These are phyloP conservation scores for Corvus cornix DNA, from an alignment of 2,113 vertebrate species.

Conservation along the genomic window DNA sequence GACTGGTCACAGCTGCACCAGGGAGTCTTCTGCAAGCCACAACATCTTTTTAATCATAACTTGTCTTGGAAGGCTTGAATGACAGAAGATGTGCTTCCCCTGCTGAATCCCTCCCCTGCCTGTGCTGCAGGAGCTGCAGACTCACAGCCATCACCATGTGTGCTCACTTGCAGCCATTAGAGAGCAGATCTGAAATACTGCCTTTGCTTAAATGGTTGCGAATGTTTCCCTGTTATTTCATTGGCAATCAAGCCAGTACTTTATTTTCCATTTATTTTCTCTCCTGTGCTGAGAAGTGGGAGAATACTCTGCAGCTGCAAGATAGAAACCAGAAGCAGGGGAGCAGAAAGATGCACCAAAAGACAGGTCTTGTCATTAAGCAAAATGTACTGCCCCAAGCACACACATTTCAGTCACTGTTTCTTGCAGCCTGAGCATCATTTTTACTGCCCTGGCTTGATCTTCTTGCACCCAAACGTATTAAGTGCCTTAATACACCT, in stretches of 20 bases:
- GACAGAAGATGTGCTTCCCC: neutral
- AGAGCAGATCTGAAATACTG: neutral
- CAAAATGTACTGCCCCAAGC: neutral
- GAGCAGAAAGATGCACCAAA: neutral
- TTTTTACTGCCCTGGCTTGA: neutral
- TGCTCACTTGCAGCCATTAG: neutral
- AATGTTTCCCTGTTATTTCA: neutral
- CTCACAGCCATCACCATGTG: fast-evolving
- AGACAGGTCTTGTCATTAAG: neutral
- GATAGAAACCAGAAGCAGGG: neutral
- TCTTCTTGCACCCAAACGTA: neutral
- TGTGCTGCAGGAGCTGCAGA: neutral
- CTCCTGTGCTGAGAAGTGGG: neutral
- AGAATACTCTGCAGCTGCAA: neutral
- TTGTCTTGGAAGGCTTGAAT: neutral
- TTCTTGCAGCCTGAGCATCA: neutral
- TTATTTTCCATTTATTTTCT: neutral
- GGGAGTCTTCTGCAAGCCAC: neutral
- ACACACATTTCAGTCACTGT: neutral
- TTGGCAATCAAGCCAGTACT: neutral
- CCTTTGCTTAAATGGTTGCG: neutral
- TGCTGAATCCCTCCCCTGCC: neutral
- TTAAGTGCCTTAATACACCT: neutral
- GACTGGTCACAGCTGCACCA: neutral
- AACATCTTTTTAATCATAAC: neutral